A percentile compares a stretch with the other conserved stretches of the same genome.
Evolutionary conservation across 2,888 invertebrate species (phyloP).

Genomic region (Drosophila lutescens): DNA sequence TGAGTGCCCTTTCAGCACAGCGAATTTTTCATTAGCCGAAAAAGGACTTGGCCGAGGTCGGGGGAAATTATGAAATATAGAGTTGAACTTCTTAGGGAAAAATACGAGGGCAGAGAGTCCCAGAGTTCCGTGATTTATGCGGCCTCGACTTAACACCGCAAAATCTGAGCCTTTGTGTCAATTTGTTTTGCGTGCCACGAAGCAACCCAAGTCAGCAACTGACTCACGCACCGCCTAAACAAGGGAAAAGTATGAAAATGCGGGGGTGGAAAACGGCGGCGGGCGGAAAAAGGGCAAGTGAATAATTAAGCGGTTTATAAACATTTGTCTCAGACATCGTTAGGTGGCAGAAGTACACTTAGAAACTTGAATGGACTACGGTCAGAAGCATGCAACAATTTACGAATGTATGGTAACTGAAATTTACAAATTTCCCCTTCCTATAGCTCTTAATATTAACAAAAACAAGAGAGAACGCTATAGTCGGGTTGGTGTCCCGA

Average conservation of each 20-base stretch:
- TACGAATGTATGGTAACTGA: not conserved
- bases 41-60: conserved; percentile 15
- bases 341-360: conserved; percentile 31
- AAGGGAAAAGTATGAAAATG: conserved; percentile 36
- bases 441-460: no score
- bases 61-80: conserved; percentile 42
- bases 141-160: conserved; percentile 72
- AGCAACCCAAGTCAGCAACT: conserved; percentile 29
- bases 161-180: conserved; percentile 75
- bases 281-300: conserved; percentile 71
- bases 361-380: not conserved
- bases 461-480: no score
- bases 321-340: conserved; percentile 73
- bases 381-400: not conserved
- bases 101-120: conserved; percentile 21
- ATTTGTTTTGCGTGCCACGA: conserved; percentile 71
- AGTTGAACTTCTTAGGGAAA: conserved; percentile 37
- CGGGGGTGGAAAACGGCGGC: conserved; percentile 11
- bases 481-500: no score
- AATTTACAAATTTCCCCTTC: no score
- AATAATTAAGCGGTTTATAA: conserved; percentile 80
- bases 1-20: conserved; percentile 40
- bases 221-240: conserved; percentile 37
- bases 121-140: conserved; percentile 65
- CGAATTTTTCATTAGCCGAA: conserved; percentile 45